phyloP scores from a whole-genome alignment of 53 echinoderm and acorn worm genomes.

The Luidia sarsii region DNA sequence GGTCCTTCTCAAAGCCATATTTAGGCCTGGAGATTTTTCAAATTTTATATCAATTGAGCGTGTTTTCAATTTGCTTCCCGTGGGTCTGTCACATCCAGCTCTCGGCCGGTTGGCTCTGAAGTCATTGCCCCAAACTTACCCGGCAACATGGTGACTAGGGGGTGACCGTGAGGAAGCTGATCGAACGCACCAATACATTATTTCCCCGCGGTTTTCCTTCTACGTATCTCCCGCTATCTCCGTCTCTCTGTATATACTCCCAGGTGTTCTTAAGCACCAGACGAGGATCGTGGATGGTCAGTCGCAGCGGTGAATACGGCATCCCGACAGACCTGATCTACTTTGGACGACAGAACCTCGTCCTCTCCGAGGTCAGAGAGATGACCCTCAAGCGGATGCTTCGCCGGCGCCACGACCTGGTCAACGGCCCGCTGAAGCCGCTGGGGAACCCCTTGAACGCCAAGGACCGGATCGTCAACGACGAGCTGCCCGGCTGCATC shows the following conservation, averaged over 20 bases:
- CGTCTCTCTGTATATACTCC: no score
- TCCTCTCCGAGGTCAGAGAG: constrained; percentile 3
- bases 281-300: constrained; percentile 72
- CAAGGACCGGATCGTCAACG: constrained; percentile 70
- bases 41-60: no score
- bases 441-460: constrained; percentile 7
- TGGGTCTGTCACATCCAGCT: neutral
- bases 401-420: constrained; percentile 46
- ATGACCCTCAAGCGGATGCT: constrained; percentile 16
- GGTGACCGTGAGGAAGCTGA: neutral
- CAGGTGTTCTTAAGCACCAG: constrained; percentile 77
- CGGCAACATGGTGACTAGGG: neutral
- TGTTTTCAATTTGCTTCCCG: neutral
- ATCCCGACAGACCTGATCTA: constrained; percentile 57
- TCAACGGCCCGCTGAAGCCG: constrained; percentile 59
- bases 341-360: constrained; percentile 2
- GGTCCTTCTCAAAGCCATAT: no score
- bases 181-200: neutral
- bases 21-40: no score
- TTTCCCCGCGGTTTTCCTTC: neutral
- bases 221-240: no score
- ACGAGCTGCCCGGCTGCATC: constrained; percentile 70
- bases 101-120: neutral
- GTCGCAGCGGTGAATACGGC: constrained; percentile 57
- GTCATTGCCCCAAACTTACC: neutral